These are phyloP conservation scores for Xestoiulus laeticollis DNA, from an alignment of 2,888 invertebrate genomes.

Conservation along the genomic window DNA sequence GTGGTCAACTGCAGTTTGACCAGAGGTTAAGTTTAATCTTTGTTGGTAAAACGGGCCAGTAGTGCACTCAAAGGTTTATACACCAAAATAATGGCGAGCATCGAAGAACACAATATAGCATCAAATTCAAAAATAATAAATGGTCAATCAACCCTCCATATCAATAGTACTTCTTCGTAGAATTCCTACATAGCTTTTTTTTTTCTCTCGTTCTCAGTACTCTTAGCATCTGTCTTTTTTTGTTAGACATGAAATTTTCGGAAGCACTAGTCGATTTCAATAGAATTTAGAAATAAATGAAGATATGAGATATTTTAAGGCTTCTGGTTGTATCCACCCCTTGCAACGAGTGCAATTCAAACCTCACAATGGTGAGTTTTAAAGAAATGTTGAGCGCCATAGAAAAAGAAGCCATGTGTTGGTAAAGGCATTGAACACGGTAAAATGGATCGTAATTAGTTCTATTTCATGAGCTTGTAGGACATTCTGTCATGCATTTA, in stretches of 20 bases:
- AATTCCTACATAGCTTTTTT: not conserved
- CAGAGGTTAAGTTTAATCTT: not conserved
- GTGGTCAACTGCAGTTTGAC: no score
- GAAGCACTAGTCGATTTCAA: conserved; percentile 16
- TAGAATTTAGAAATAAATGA: not conserved
- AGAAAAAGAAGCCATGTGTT: not conserved
- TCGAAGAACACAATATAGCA: not conserved
- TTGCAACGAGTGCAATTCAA: not conserved
- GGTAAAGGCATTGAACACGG: not conserved
- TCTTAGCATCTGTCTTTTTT: not conserved
- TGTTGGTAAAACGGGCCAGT: no score
- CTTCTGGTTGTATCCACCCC: not conserved
- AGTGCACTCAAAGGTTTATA: not conserved
- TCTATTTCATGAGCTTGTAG: not conserved
- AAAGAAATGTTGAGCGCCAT: not conserved
- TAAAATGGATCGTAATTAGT: not conserved
- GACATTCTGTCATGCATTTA: no score
- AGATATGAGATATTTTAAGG: not conserved
- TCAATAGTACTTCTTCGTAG: not conserved
- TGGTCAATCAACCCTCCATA: not conserved
- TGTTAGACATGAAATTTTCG: not conserved
- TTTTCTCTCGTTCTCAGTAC: not conserved
- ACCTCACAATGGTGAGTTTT: not conserved
- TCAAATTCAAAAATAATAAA: not conserved
- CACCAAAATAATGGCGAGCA: not conserved